Evolutionary conservation across 1,140 invertebrate genomes (phyloP).

Genomic region (Daktulosphaira vitifoliae): DNA sequence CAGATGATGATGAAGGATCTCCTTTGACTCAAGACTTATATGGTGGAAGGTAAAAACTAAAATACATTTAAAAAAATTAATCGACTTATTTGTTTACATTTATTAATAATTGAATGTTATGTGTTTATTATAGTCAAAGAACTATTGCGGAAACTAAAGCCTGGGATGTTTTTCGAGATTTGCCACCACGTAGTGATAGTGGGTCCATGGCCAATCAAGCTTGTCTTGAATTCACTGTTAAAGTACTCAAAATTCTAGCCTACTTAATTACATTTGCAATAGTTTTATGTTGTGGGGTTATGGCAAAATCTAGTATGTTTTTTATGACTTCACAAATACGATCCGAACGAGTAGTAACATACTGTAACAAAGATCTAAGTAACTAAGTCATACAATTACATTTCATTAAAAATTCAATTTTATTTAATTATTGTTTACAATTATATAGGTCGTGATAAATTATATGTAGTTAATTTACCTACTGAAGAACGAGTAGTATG

Average conservation of each 20-base stretch:
- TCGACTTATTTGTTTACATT: no score
- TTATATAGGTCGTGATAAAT: conserved; percentile 67
- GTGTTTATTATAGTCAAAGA: conserved; percentile 54
- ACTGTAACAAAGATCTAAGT: conserved; percentile 78
- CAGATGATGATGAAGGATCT: conserved; percentile 75
- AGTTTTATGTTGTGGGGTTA: conserved; percentile 69
- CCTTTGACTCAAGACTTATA: conserved; percentile 75
- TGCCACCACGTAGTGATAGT: conserved; percentile 76
- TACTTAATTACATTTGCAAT: conserved; percentile 77
- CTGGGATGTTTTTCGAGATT: conserved; percentile 90
- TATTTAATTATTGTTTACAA: not conserved
- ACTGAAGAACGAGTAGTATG: conserved; percentile 77
- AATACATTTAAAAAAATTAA: not conserved
- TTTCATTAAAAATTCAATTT: no score
- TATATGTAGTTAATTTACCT: conserved; percentile 66
- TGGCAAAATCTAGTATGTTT: conserved; percentile 75
- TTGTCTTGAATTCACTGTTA: conserved; percentile 75
- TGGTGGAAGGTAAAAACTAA: conserved; percentile 62
- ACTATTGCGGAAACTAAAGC: conserved; percentile 82
- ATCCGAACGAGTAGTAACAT: conserved; percentile 57
- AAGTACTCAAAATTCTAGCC: conserved; percentile 73
- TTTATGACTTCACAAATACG: conserved; percentile 86
- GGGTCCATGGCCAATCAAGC: conserved; percentile 79
- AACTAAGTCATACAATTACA: conserved; percentile 41
- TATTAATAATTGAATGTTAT: no score